Conservation (phyloP, 2,888 invertebrate genomes). For the Bembecia ichneumoniformis region DNA sequence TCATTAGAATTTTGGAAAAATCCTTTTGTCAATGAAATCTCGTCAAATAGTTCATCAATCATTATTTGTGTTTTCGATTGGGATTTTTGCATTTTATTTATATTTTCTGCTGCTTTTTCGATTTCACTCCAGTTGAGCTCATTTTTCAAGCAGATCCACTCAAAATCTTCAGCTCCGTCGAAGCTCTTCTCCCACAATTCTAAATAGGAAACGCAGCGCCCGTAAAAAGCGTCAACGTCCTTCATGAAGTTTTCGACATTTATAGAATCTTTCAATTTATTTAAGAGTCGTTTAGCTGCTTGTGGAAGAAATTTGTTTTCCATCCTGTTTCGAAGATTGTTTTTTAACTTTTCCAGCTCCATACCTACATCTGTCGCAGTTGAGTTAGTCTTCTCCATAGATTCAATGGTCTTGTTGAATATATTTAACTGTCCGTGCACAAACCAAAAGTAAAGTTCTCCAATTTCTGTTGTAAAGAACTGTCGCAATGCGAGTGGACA, state of each 20-base stretch:
- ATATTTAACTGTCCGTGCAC: no score
- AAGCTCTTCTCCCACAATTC: conserved; percentile 6
- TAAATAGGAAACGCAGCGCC: conserved; percentile 8
- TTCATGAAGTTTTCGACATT: conserved; percentile 7
- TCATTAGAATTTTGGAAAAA: no score
- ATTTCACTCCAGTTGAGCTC: conserved; percentile 7
- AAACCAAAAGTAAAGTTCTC: no score
- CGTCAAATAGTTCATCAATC: no score
- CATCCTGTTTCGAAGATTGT: no score
- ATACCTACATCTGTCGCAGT: no score
- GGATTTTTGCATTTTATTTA: conserved; percentile 7
- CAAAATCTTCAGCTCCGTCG: conserved; percentile 8
- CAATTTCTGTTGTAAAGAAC: no score
- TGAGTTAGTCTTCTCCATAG: no score
- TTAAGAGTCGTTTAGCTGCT: conserved; percentile 7
- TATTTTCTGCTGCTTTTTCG: conserved; percentile 6
- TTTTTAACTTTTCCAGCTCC: no score
- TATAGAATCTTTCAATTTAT: conserved; percentile 10
- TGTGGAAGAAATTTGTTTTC: conserved; percentile 5
- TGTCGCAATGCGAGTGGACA: no score
- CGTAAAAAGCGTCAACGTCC: conserved; percentile 7
- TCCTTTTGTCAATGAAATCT: no score
- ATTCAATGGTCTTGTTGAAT: no score
- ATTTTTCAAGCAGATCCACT: conserved; percentile 7
- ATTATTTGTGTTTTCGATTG: conserved; percentile 7